Percentiles rank a stretch among this genome's conserved stretches.
These are phyloP conservation scores for Aphyosemion australe DNA, from an alignment of 2,113 vertebrate genomes.

Conservation along the genomic window DNA sequence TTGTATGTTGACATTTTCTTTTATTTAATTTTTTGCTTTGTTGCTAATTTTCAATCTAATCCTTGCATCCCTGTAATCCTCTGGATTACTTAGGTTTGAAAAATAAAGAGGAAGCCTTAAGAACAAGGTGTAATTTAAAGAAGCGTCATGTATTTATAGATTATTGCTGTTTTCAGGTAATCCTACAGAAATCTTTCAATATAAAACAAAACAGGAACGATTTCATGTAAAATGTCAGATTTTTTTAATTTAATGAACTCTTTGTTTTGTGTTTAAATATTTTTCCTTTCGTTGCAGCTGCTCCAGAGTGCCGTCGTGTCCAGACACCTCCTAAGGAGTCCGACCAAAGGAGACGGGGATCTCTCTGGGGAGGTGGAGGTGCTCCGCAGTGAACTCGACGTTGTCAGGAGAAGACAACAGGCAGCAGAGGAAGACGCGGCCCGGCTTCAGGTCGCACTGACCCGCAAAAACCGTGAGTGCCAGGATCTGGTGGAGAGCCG, in stretches of 20 bases:
- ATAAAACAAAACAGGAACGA: neutral
- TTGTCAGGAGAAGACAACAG: constrained; percentile 78
- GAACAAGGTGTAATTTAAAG: neutral
- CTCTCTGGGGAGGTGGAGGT: constrained; percentile 75
- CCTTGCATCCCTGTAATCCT: too few species aligned
- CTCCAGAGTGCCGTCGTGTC: constrained; percentile 71
- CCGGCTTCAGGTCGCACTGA: constrained; percentile 83
- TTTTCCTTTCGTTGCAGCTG: constrained; percentile 39
- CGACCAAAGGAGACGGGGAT: constrained; percentile 47
- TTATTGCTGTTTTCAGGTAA: neutral
- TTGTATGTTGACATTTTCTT: too few species aligned
- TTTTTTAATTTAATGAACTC: too few species aligned
- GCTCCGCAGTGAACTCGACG: constrained; percentile 83
- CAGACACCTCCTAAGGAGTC: constrained; percentile 83
- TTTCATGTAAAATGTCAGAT: neutral
- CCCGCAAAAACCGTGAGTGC: constrained; percentile 84
- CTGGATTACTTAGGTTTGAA: too few species aligned
- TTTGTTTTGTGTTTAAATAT: neutral
- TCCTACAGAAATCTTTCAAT: neutral
- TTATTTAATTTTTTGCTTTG: too few species aligned
- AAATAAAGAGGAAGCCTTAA: neutral
- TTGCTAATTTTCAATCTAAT: too few species aligned
- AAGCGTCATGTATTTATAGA: too few species aligned
- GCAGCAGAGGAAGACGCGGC: constrained; percentile 81
- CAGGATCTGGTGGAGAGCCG: constrained; percentile 81